Evolutionary conservation across 2,888 invertebrate species (phyloP), one percentile per base, ranked within the genome.

Genomic region (Clepsis dumicolana): DNA sequence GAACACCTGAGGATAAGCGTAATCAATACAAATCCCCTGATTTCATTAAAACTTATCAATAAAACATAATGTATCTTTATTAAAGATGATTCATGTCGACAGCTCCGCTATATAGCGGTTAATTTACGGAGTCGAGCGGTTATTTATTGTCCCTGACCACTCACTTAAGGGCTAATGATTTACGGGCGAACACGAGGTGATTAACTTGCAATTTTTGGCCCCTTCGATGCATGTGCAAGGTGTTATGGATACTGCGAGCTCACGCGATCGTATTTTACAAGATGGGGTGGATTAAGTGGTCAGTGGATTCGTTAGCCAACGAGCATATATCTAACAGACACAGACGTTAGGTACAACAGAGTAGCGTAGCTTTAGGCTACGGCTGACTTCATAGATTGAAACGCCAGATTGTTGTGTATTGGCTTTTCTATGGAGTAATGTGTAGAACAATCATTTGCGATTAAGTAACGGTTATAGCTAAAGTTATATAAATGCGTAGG

Each of bases 161-260:
- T 75, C 77, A 78, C 75, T 80, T 75, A 76, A 74, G 80, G 78
- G 78, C 61, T 80, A 81, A 85, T 89, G 90, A 91, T 89, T 81
- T 82, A 89, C 85, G 69, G 79, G 18, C 32, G 82, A 84, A 87
- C 87, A 83, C 82, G 83, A 73, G 78, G 80, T 83, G 85, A 90
- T 91, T 90, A 91, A 90, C 90, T 90, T 91, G 90, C 89, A 90
- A 80, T 87, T 87, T 82, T 80, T 77, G 79, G 75, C 79, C 79
- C 82, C 84, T n/a, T 85, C 82, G 75, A 73, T 79, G 86, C 87
- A 89, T 85, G 85, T 89, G 87, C 87, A 87, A 70, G 76, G 72
- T 73, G 80, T 71, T 67, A 86, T 76, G 77, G 84, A 91, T 87
- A 82, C 83, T 71, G 64, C 63, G 74, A 73, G 80, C 80, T 73